Base-by-base conservation (phyloP, 2,888 invertebrate genomes). In the Amphipoea oculea region DNA sequence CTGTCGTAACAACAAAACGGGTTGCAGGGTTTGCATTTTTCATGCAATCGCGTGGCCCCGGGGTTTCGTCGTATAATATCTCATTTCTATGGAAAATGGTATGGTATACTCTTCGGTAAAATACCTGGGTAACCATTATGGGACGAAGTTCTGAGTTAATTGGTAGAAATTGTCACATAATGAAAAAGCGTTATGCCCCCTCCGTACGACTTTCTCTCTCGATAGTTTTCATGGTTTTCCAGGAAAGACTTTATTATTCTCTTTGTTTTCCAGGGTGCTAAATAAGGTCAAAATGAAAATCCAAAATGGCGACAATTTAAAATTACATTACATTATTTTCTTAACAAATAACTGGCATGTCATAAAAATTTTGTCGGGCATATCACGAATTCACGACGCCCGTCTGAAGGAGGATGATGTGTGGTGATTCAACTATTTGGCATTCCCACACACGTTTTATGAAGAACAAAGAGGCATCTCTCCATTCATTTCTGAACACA, bases 1-100 rank as follows among this genome's bases (percentile, higher is more conserved):
- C 81, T 67, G 70, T 14, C 6, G 14, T 42, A 62, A 62, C 40
- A 23, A 29, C 29, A 23, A 11, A 85, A 85, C 81, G 12, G 54
- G 85, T 85, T 67, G 62, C 81, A 48, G 40, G 29, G 66, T 62
- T 62, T 67, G 40, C 54, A 57, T 71, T 62, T 79, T 71, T 71
- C 54, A 70, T 57, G 40, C 48, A 57, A 63, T 62, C 23, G 36
- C 5, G 2, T 40, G 40, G n/a, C 85, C 42, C 20, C 40, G 12
- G 7, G 60, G 6, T 70, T 45, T 60, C n/a, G 7, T 40, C 40
- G 42, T 68, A 45, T n/a, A 45, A 67, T 68, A 40, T n/a, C 60
- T 40, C 1, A 48, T 81, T 81, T 72, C 20, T 29, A 65, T 72
- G 57, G 54, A 81, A 70, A 80, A 62, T 45, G 4, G 23, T n/a